These are phyloP conservation scores for Petrocephalus schoutedeni DNA, from an alignment of 2,797 vertebrate species.

Conservation along the genomic window DNA sequence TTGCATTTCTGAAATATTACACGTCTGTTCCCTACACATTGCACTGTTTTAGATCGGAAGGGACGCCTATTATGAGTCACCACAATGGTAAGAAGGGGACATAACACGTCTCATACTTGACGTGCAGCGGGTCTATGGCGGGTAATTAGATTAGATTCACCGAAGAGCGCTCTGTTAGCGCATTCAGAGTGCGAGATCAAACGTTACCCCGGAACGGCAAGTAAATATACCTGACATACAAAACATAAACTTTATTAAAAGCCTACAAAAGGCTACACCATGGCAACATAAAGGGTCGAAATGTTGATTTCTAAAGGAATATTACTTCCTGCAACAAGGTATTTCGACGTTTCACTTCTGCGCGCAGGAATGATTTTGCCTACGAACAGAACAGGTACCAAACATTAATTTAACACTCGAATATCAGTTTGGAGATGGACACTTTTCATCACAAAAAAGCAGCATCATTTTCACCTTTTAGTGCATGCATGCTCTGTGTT, in stretches of 20 bases:
- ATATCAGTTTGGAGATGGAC: neutral
- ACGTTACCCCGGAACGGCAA: neutral
- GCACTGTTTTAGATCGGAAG: neutral
- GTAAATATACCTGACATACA: neutral
- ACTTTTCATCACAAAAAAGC: conserved; percentile 38
- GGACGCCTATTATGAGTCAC: neutral
- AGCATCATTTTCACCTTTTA: conserved; percentile 29
- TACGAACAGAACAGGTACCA: neutral
- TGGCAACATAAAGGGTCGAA: neutral
- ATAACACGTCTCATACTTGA: neutral
- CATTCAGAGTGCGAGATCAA: neutral
- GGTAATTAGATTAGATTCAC: neutral
- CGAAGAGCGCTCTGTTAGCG: neutral
- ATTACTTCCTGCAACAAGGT: neutral
- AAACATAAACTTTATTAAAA: neutral
- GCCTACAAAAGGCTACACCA: neutral
- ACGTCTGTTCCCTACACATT: neutral
- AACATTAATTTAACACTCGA: neutral
- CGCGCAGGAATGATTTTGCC: neutral
- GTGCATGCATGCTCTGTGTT: conserved; percentile 41
- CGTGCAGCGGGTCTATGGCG: neutral
- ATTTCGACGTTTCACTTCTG: neutral
- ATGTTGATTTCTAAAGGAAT: neutral
- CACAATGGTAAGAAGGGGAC: neutral
- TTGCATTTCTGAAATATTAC: neutral